phyloP scores from a whole-genome alignment of 2,113 vertebrate genomes.

The Aphelocoma coerulescens region DNA sequence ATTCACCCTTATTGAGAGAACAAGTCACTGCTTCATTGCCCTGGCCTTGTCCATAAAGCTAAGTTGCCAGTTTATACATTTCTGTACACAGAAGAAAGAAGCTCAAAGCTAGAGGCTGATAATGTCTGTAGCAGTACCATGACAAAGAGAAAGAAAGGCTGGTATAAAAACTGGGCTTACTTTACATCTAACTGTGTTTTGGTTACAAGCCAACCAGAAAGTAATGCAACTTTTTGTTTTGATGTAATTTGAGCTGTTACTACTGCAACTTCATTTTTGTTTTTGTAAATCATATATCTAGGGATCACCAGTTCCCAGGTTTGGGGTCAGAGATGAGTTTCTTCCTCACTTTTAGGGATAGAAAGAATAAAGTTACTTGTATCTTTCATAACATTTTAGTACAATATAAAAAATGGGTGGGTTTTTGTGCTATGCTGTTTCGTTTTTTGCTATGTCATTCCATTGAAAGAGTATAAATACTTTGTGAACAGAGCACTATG shows the following conservation, averaged over 20 bases:
- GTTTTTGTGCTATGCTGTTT: neutral
- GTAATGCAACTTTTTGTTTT: neutral
- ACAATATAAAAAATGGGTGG: neutral
- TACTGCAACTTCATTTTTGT: neutral
- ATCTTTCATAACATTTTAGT: neutral
- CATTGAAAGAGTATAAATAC: neutral
- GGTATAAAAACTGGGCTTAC: neutral
- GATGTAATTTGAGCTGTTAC: neutral
- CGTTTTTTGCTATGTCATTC: neutral
- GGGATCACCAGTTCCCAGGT: neutral
- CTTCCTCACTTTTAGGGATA: neutral
- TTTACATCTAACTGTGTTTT: neutral
- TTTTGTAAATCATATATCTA: neutral
- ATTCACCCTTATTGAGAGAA: constrained; percentile 37
- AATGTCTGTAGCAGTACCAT: neutral
- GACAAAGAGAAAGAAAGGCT: neutral
- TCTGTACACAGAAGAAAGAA: neutral
- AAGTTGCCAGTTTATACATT: neutral
- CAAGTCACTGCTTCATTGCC: constrained; percentile 23
- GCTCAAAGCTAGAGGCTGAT: neutral
- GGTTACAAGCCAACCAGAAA: neutral
- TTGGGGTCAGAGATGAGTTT: neutral
- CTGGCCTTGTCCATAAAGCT: constrained; percentile 8
- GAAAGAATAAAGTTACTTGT: neutral
- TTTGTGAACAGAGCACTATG: neutral